phyloP scores from a whole-genome alignment of 2,888 invertebrate species.

The Doris montereyensis region DNA sequence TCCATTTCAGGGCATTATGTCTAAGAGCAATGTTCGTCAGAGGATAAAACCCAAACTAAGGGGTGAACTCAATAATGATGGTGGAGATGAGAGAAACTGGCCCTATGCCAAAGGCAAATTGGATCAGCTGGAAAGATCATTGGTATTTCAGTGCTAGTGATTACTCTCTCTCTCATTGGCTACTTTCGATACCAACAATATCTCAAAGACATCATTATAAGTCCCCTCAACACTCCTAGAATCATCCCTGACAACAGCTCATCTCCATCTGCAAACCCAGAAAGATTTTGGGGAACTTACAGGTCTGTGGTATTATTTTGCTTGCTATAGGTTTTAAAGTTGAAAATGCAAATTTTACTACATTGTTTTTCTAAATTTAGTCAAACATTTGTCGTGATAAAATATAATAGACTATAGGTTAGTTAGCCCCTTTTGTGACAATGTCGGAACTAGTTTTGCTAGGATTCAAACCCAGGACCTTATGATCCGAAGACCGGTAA shows the following conservation, averaged over 20 bases:
- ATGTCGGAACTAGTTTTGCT: too few species aligned
- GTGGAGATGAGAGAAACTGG: constrained; percentile 28
- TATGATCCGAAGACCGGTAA: too few species aligned
- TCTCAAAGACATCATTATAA: constrained; percentile 54
- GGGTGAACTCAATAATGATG: not conserved
- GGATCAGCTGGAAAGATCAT: constrained; percentile 36
- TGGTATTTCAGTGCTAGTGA: constrained; percentile 38
- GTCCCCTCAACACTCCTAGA: constrained; percentile 57
- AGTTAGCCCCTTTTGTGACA: too few species aligned
- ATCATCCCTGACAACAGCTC: constrained; percentile 58
- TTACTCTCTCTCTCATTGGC: constrained; percentile 34
- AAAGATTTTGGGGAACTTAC: constrained; percentile 86
- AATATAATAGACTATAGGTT: too few species aligned
- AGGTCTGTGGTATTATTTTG: constrained; percentile 31
- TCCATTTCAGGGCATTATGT: not conserved
- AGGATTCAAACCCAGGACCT: too few species aligned
- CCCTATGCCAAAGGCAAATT: constrained; percentile 38
- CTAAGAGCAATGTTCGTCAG: constrained; percentile 27
- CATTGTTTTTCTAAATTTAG: too few species aligned
- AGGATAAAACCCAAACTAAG: constrained; percentile 11
- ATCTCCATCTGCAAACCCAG: constrained; percentile 53
- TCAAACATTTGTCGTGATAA: too few species aligned
- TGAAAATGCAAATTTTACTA: not conserved
- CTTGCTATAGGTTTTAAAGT: too few species aligned
- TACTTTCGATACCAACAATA: constrained; percentile 54